Evolutionary conservation across 2,888 invertebrate species (phyloP), one percentile per base, ranked within the genome.

Genomic region (Spilosoma lubricipeda): DNA sequence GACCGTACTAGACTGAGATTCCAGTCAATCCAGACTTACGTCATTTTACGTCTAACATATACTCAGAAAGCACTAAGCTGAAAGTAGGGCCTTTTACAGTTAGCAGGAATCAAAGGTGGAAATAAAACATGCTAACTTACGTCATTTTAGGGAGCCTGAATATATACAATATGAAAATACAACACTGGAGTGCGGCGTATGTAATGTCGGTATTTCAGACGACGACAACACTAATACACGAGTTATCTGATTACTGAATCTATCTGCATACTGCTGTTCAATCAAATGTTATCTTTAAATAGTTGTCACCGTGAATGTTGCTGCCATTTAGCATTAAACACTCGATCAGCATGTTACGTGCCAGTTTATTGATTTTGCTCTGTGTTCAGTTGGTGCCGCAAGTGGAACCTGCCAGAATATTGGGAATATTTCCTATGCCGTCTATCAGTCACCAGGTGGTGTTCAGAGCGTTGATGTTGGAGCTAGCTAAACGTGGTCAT

Each of bases 381-480:
- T 68, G 73, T n/a, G 18, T 76, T 15, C 67, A 71, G 27, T 45
- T 71, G 20, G 18, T 69, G 20, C 11, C 30, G 13, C 27, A 64
- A n/a, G 30, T 72, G 36, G 73, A 82, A 36, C 74, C 87, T 11
- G 90, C 90, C 3, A 88, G 87, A 70, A 94, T 94, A 70, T 76
- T 94, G 30, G 90, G 85, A 0, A 80, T 93, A 2, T 84, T 92
- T 64, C 87, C 93, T 0, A 85, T 87, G 3, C 89, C 93, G 0
- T 91, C 92, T 0, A 85, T 91, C 63, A 93, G 92, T 73, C 94
- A 94, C 71, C 93, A 93, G 80, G 81, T 92, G 0, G 89, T 90
- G 0, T 91, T 86, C 67, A 85, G 88, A 48, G 85, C 89, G 2
- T 74, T 94, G 0, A 88, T 90, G 52, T 80, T 87, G 20, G 91